phyloP scores from a whole-genome alignment of 2,888 invertebrate species.

The Lamproptera curius region DNA sequence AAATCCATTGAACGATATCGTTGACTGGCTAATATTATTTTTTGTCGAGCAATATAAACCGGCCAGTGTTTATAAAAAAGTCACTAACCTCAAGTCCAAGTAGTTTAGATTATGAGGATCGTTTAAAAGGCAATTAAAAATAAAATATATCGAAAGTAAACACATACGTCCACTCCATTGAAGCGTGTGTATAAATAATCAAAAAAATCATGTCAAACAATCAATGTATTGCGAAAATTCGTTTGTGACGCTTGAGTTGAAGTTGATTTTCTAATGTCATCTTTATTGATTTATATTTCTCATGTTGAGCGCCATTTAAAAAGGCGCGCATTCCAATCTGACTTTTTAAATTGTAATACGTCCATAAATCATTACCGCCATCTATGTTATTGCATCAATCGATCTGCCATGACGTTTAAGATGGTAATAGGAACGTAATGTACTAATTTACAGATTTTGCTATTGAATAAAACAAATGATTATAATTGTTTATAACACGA shows the following conservation, averaged over 20 bases:
- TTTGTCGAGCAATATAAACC: conserved; percentile 1
- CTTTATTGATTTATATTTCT: conserved; percentile 17
- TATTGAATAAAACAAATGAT: too few species aligned
- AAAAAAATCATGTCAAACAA: conserved; percentile 6
- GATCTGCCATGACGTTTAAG: too few species aligned
- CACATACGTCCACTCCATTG: neutral
- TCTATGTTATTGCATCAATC: too few species aligned
- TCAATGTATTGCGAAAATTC: conserved; percentile 8
- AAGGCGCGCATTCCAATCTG: neutral
- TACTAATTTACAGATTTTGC: too few species aligned
- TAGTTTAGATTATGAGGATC: conserved; percentile 10
- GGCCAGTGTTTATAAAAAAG: conserved; percentile 17
- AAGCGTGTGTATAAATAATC: conserved; percentile 6
- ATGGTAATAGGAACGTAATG: too few species aligned
- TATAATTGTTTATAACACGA: too few species aligned
- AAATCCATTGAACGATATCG: conserved; percentile 1
- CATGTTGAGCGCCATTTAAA: conserved; percentile 9
- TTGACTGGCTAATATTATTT: conserved; percentile 6
- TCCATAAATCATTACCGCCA: neutral
- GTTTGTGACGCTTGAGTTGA: neutral
- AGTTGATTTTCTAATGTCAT: conserved; percentile 6
- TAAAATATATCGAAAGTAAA: neutral
- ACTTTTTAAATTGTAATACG: conserved; percentile 5
- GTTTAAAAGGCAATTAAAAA: conserved; percentile 15
- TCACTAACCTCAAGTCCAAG: conserved; percentile 14